phyloP scores from a whole-genome alignment of 2,888 invertebrate species.

The Galeruca laticollis region DNA sequence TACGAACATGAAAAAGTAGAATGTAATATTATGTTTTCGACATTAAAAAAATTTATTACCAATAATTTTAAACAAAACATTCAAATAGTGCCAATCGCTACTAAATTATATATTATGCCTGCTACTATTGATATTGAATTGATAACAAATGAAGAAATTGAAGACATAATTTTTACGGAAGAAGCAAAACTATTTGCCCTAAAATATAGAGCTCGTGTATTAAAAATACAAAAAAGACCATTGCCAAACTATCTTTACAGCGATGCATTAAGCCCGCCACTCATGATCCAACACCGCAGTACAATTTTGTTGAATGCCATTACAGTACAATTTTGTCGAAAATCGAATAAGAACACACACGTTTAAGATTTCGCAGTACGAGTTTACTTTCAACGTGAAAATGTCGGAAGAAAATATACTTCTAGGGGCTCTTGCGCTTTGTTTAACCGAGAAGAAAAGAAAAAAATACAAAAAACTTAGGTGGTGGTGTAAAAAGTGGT shows the following conservation, averaged over 20 bases:
- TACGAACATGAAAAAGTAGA: constrained; percentile 14
- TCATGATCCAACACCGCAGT: too few relatives aligned
- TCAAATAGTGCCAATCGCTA: constrained; percentile 11
- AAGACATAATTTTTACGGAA: constrained; percentile 43
- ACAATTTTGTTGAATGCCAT: too few relatives aligned
- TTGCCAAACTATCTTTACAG: constrained; percentile 47
- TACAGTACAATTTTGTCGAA: too few relatives aligned
- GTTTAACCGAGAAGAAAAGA: too few relatives aligned
- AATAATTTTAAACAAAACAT: constrained; percentile 16
- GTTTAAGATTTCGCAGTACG: too few relatives aligned
- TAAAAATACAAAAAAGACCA: constrained; percentile 31
- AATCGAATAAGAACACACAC: too few relatives aligned
- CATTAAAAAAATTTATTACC: constrained; percentile 13
- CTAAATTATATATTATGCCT: constrained; percentile 28
- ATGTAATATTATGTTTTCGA: not conserved
- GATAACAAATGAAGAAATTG: constrained; percentile 41
- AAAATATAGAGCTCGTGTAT: constrained; percentile 41
- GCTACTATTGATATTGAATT: constrained; percentile 40
- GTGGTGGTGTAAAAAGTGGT: too few relatives aligned
- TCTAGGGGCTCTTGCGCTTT: too few relatives aligned
- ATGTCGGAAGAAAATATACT: too few relatives aligned
- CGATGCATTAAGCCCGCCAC: too few relatives aligned
- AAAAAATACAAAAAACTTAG: too few relatives aligned
- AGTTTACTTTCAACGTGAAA: too few relatives aligned
- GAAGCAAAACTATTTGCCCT: constrained; percentile 41